Conservation (phyloP, 2,888 invertebrate species). For the Euproctis similis region DNA sequence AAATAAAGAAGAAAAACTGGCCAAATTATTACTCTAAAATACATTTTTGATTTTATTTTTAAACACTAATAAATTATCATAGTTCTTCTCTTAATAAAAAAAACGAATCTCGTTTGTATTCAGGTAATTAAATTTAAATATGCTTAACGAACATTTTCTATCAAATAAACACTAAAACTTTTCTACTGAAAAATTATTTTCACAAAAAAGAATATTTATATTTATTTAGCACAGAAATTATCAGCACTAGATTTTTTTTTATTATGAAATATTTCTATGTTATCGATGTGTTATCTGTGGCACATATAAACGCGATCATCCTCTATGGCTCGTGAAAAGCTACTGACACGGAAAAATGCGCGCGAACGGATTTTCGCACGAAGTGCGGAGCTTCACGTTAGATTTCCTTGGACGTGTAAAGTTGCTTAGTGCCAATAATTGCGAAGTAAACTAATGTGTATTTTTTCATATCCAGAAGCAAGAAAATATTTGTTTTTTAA, state of each 20-base stretch:
- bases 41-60: conserved; percentile 21
- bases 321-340: conserved; percentile 8
- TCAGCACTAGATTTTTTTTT: conserved; percentile 1
- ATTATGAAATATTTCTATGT: conserved; percentile 7
- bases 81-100: conserved; percentile 1
- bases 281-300: conserved; percentile 12
- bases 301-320: conserved; percentile 7
- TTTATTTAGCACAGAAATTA: conserved; percentile 4
- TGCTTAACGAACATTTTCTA: conserved; percentile 2
- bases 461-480: no score
- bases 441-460: no score
- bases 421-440: conserved; percentile 4
- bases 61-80: conserved; percentile 12
- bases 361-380: conserved; percentile 7
- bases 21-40: conserved; percentile 28
- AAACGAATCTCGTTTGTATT: background rate
- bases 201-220: no score
- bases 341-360: conserved; percentile 15
- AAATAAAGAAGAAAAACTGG: conserved; percentile 26
- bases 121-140: conserved; percentile 4
- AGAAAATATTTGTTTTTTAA: no score
- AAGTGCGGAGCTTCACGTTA: conserved; percentile 10
- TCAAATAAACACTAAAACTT: conserved; percentile 3
- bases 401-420: conserved; percentile 6
- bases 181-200: no score